Evolutionary conservation across 1,140 invertebrate genomes (phyloP).

Genomic region (Polyergus mexicanus): DNA sequence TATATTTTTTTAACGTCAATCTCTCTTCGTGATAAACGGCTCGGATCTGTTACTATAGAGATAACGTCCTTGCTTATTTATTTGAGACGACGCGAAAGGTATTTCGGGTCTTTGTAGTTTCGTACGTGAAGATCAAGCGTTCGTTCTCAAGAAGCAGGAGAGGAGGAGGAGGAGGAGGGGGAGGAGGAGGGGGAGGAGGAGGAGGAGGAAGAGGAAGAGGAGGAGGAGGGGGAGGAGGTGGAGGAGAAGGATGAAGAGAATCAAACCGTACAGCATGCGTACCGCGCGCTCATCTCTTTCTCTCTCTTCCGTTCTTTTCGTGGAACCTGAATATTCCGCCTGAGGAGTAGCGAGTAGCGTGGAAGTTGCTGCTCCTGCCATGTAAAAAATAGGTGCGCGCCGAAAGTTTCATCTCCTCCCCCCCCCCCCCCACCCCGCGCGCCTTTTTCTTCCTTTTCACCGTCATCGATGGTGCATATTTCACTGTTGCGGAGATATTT

Average conservation of each 20-base stretch:
- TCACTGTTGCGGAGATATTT: too few species aligned
- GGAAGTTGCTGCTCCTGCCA: constrained; percentile 27
- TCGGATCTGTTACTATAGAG: not conserved
- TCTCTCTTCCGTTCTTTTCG: constrained; percentile 24
- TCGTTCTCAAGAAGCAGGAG: constrained; percentile 19
- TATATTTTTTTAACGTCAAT: not conserved
- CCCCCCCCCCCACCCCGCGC: too few species aligned
- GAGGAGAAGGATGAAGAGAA: constrained; percentile 14
- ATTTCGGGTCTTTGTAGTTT: constrained; percentile 45
- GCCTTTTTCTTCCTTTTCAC: too few species aligned
- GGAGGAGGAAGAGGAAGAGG: not conserved
- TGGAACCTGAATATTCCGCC: constrained; percentile 32
- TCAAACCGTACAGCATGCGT: constrained; percentile 49
- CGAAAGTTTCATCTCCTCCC: too few species aligned
- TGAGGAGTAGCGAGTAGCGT: constrained; percentile 16
- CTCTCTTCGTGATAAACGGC: not conserved
- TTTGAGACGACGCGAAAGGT: constrained; percentile 46
- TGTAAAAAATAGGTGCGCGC: constrained; percentile 31
- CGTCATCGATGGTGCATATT: too few species aligned
- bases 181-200: not conserved
- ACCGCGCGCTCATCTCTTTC: not conserved
- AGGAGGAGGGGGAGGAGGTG: not conserved
- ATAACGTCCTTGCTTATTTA: constrained; percentile 43
- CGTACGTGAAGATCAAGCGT: constrained; percentile 50
- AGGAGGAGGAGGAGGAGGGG: not conserved